These are phyloP conservation scores for Oxycera nigricornis DNA, from an alignment of 2,888 invertebrate species.

Conservation along the genomic window DNA sequence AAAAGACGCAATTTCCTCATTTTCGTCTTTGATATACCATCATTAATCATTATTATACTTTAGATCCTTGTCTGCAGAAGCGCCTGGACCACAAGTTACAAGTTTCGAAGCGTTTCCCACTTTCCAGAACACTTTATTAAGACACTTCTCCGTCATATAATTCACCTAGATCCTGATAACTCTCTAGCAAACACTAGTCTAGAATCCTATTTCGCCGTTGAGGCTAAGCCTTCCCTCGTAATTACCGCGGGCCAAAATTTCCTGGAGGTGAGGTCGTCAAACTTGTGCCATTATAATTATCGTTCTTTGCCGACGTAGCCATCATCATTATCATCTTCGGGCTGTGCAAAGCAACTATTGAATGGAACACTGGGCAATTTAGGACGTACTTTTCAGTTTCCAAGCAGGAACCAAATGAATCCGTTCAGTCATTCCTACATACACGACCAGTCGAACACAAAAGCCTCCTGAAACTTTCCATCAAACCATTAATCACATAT, in stretches of 20 bases:
- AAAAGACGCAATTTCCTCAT: neutral
- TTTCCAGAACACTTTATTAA: slow-evolving; percentile 7
- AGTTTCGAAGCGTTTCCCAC: neutral
- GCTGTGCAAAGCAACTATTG: neutral
- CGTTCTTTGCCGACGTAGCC: no score
- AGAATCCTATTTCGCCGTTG: neutral
- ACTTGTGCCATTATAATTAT: neutral
- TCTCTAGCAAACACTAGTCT: slow-evolving; percentile 1
- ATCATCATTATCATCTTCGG: neutral
- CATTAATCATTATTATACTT: neutral
- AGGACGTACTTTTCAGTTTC: neutral
- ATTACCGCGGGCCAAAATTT: neutral
- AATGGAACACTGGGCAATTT: neutral
- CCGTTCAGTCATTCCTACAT: neutral
- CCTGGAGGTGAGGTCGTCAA: neutral
- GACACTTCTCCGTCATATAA: neutral
- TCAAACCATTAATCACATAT: slow-evolving; percentile 19
- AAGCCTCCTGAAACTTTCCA: neutral
- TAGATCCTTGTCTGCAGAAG: neutral
- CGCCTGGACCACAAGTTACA: neutral
- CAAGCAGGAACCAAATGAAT: neutral
- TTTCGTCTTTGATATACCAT: neutral
- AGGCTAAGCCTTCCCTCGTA: neutral
- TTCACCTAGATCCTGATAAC: neutral
- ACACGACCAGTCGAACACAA: neutral